phyloP scores from a whole-genome alignment of 2,888 invertebrate species.

The Notodonta dromedarius region DNA sequence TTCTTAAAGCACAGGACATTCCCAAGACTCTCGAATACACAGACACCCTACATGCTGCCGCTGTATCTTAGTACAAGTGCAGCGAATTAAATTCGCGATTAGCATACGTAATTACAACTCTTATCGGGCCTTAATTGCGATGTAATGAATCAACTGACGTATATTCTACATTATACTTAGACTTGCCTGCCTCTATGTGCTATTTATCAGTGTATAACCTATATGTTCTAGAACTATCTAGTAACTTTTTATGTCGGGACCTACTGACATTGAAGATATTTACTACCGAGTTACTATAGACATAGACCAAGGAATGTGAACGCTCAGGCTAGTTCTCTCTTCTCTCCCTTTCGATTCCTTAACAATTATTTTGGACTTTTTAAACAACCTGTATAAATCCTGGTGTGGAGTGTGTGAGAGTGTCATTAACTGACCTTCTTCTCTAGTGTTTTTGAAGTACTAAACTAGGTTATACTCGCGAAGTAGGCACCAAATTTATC shows the following conservation, averaged over 20 bases:
- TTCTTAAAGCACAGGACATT: constrained; percentile 2
- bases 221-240: background rate
- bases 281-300: too few species aligned
- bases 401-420: too few species aligned
- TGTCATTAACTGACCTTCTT: too few species aligned
- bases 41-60: constrained; percentile 17
- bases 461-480: too few species aligned
- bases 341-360: too few species aligned
- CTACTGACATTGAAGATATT: background rate
- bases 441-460: too few species aligned
- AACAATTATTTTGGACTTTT: too few species aligned
- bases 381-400: too few species aligned
- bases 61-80: constrained; percentile 57
- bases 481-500: too few species aligned
- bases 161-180: constrained; percentile 17
- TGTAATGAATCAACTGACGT: constrained; percentile 70
- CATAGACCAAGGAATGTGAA: too few species aligned
- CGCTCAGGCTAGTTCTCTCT: too few species aligned
- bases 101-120: constrained; percentile 81
- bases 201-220: constrained; percentile 1
- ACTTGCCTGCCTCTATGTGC: constrained; percentile 1
- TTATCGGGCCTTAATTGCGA: constrained; percentile 80
- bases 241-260: background rate
- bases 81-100: constrained; percentile 73
- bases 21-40: constrained; percentile 8